phyloP scores from a whole-genome alignment of 2,888 invertebrate species.

The Sminthurinus aureus region DNA sequence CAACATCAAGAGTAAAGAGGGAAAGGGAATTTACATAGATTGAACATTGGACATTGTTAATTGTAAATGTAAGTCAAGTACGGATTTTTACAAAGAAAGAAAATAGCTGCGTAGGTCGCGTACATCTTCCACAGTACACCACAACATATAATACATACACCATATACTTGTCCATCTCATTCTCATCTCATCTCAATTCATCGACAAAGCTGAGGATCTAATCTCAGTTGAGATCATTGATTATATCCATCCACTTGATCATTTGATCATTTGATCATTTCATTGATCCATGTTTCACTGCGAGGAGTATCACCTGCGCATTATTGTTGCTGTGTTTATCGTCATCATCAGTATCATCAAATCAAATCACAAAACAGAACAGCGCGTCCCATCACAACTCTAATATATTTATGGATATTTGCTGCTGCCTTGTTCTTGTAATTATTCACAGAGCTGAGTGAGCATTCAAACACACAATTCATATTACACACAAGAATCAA shows the following conservation, averaged over 20 bases:
- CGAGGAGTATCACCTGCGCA: conserved; percentile 25
- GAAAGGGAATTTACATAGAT: background rate
- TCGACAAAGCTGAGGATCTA: conserved; percentile 25
- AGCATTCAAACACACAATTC: conserved; percentile 20
- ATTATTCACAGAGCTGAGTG: conserved; percentile 31
- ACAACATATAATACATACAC: background rate
- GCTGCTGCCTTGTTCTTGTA: conserved; percentile 10
- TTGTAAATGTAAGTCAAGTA: conserved; percentile 3
- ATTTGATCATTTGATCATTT: no score
- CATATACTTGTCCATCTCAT: background rate
- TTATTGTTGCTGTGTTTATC: background rate
- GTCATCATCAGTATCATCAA: background rate
- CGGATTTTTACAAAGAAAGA: no score
- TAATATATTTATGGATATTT: conserved; percentile 1
- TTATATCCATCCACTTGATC: conserved; percentile 23
- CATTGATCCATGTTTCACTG: conserved; percentile 11
- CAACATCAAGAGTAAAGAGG: background rate
- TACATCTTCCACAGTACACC: background rate
- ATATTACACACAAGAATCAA: background rate
- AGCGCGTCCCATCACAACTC: conserved; percentile 9
- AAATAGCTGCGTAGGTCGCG: conserved; percentile 5
- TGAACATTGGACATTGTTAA: no score
- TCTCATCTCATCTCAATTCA: background rate
- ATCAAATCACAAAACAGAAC: background rate
- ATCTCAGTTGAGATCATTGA: conserved; percentile 31